phyloP scores from a whole-genome alignment of 2,888 invertebrate species.

The Nemotelus pantherinus region DNA sequence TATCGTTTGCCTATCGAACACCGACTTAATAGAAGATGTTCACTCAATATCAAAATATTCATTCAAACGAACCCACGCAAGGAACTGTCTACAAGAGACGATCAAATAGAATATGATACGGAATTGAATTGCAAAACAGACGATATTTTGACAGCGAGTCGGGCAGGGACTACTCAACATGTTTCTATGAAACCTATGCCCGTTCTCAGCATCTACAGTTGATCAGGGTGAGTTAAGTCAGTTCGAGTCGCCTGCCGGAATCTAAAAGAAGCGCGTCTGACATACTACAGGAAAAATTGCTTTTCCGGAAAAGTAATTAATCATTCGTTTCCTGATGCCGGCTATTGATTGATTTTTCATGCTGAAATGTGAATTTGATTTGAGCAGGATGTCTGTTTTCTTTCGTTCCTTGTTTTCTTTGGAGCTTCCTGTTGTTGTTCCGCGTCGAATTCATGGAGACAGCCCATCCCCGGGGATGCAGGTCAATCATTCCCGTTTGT shows the following conservation, averaged over 20 bases:
- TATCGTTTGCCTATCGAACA: not conserved
- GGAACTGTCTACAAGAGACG: not conserved
- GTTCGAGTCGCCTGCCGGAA: too few species aligned
- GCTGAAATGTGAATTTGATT: constrained; percentile 24
- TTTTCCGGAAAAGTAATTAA: constrained; percentile 22
- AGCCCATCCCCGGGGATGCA: not conserved
- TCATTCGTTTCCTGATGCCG: constrained; percentile 8
- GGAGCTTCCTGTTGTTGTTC: not conserved
- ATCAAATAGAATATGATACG: not conserved
- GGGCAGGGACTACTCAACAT: not conserved
- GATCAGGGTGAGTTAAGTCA: too few species aligned
- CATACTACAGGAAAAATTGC: not conserved
- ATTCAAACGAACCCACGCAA: constrained; percentile 4
- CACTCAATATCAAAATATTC: constrained; percentile 1
- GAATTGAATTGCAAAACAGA: constrained; percentile 12
- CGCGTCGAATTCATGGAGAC: too few species aligned
- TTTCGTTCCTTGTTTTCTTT: not conserved
- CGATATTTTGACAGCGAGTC: not conserved
- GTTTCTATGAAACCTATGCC: too few species aligned
- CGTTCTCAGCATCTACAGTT: too few species aligned
- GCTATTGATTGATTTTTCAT: constrained; percentile 6
- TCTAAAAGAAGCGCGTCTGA: not conserved
- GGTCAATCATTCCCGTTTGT: not conserved
- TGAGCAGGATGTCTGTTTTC: constrained; percentile 4
- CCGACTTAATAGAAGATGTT: not conserved